Base-by-base conservation (phyloP, 2,888 invertebrate genomes). In the Erannis defoliaria region DNA sequence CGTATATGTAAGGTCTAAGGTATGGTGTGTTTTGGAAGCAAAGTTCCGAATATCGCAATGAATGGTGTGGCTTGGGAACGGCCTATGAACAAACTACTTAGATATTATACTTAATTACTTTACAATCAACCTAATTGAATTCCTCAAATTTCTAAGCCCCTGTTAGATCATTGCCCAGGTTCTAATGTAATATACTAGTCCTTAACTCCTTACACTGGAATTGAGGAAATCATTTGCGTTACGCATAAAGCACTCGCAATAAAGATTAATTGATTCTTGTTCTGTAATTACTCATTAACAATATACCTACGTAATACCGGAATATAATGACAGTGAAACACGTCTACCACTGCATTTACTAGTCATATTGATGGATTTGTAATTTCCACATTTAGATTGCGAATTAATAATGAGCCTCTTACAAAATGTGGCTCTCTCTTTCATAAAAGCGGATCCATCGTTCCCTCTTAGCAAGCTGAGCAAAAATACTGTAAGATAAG, bases 211-310 rank as follows among this genome's bases (percentile, higher is more conserved):
- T 73, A 42, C 8, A 65, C 56, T 68, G 61, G 51, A 58, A 64
- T 57, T 60, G 49, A 62, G 64, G 64, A 74, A 76, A 73, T 69
- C 35, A 59, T 68, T 74, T 63, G 23, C 48, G 37, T 74, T 63
- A 19, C 48, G 37, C 45, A 64, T 55, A 58, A 61, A 58, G 55
- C 67, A 61, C 62, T 51, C 64, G 58, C 60, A 54, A 62, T 56
- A 62, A 57, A 66, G 50, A 73, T 59, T 65, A 63, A 62, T 69
- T 57, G 49, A 56, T 65, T 58, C 55, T 43, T 23, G 65, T 66
- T 70, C 43, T 38, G 54, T 68, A 65, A 76, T 75, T 71, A 67
- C 33, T 51, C 43, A 64, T 61, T 56, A 51, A 57, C 57, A 46
- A 61, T 42, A 45, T 48, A 26, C 26, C 26, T 26, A 26, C 26